Conservation (phyloP, 1,140 invertebrate species). For the Macrobrachium nipponense region DNA sequence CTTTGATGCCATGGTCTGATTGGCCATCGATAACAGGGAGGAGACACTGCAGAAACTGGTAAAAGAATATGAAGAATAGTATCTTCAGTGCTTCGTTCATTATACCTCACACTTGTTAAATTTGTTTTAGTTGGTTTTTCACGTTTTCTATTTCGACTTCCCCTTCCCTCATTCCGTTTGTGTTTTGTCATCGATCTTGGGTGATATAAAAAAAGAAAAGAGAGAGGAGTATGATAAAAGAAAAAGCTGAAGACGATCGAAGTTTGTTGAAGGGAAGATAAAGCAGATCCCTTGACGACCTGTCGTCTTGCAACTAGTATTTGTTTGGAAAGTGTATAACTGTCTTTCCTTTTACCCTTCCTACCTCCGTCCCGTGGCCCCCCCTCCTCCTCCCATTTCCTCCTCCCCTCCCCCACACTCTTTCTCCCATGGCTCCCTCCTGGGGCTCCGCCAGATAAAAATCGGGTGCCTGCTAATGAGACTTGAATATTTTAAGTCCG, state of each 20-base stretch:
- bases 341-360: background rate
- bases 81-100: too few relatives aligned
- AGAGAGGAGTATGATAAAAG: too few relatives aligned
- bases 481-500: constrained; percentile 60
- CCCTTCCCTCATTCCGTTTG: background rate
- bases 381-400: background rate
- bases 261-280: too few relatives aligned
- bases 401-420: background rate
- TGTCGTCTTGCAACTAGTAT: too few relatives aligned
- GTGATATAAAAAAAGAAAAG: too few relatives aligned
- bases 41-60: too few relatives aligned
- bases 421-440: background rate
- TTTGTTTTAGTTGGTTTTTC: background rate
- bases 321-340: background rate
- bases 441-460: constrained; percentile 41
- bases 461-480: constrained; percentile 52
- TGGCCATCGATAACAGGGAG: too few relatives aligned
- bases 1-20: too few relatives aligned
- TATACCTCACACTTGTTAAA: background rate
- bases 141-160: background rate
- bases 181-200: constrained; percentile 8
- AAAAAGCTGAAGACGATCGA: too few relatives aligned
- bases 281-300: too few relatives aligned
- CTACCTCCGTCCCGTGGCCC: background rate
- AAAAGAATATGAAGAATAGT: too few relatives aligned